Conservation (phyloP, 2,888 invertebrate genomes). For the Cylloceria caligata region DNA sequence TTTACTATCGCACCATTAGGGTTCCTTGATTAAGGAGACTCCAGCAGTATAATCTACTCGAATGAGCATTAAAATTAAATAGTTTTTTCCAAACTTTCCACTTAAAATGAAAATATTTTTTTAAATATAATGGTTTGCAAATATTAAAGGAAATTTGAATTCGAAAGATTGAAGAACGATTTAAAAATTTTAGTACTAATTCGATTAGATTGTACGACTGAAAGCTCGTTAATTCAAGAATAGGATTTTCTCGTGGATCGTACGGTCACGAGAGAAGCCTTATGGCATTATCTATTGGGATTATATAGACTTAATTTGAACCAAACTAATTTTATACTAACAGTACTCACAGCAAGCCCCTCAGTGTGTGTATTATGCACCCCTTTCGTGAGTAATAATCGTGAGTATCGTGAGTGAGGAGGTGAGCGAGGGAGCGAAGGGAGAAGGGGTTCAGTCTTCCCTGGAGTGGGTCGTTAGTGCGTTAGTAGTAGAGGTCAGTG, state of each 20-base stretch:
- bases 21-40: constrained; percentile 1
- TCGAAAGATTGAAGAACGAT: neutral
- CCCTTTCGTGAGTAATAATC: constrained; percentile 70
- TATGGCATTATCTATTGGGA: constrained; percentile 7
- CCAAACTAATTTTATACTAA: constrained; percentile 72
- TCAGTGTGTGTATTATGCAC: constrained; percentile 82
- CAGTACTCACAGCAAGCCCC: constrained; percentile 86
- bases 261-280: neutral
- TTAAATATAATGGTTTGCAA: too few relatives aligned
- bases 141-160: too few relatives aligned
- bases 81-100: neutral
- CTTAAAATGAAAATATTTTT: too few relatives aligned
- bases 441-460: constrained; percentile 55
- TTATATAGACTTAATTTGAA: constrained; percentile 66
- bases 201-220: neutral
- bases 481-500: constrained; percentile 42
- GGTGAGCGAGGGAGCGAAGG: constrained; percentile 67
- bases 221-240: constrained; percentile 5
- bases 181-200: neutral
- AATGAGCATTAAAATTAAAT: neutral
- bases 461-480: constrained; percentile 42
- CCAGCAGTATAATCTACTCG: neutral
- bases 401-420: constrained; percentile 68
- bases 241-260: neutral
- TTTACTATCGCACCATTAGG: constrained; percentile 25